Conservation (phyloP, 2,888 invertebrate genomes). For the Cryptocephalus primarius region DNA sequence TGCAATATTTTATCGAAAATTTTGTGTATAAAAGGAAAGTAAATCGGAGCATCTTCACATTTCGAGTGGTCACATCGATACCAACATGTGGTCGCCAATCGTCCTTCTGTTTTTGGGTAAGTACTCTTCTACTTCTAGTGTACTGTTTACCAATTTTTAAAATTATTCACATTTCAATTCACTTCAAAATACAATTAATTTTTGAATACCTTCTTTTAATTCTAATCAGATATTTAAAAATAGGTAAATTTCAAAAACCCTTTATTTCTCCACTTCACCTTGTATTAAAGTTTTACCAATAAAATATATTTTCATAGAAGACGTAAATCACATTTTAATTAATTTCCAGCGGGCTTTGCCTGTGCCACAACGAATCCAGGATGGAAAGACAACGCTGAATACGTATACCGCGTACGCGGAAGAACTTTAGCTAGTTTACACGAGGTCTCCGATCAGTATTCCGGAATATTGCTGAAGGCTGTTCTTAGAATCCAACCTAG, state of each 20-base stretch:
- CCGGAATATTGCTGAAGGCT: slow-evolving; percentile 45
- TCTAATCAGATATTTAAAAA: too few species aligned
- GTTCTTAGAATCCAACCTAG: slow-evolving; percentile 44
- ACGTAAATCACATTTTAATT: too few species aligned
- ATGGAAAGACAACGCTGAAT: slow-evolving; percentile 48
- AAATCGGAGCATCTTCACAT: slow-evolving; percentile 11
- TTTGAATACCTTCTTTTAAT: too few species aligned
- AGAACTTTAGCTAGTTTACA: slow-evolving; percentile 48
- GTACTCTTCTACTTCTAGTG: slow-evolving; percentile 14
- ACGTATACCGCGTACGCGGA: slow-evolving; percentile 46
- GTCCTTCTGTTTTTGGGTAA: slow-evolving; percentile 31
- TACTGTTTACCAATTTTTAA: too few species aligned
- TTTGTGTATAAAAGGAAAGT: slow-evolving; percentile 1
- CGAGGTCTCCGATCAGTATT: slow-evolving; percentile 43
- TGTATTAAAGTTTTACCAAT: too few species aligned
- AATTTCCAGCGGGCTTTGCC: slow-evolving; percentile 27
- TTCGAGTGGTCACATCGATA: slow-evolving; percentile 14
- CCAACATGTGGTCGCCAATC: slow-evolving; percentile 33
- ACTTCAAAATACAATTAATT: too few species aligned
- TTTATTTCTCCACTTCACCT: too few species aligned
- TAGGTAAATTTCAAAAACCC: too few species aligned
- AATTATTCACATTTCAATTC: too few species aligned
- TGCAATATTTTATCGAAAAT: slow-evolving; percentile 1
- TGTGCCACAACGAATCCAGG: slow-evolving; percentile 32
- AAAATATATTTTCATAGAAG: too few species aligned